A percentile compares a stretch with the other conserved stretches of the same genome.
Evolutionary conservation across 2,113 vertebrate genomes (phyloP).

Genomic region (Galeopterus variegatus): DNA sequence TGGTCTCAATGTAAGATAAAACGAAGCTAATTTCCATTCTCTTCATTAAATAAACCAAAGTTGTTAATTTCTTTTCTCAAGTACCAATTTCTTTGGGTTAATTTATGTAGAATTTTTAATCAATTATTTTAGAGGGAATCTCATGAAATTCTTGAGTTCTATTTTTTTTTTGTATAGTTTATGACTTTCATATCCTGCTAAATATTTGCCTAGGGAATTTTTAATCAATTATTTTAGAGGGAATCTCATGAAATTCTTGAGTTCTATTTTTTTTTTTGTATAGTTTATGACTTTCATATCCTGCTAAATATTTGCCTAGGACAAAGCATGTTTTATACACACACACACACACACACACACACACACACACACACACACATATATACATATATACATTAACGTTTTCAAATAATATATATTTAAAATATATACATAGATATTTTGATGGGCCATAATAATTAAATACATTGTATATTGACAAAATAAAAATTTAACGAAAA

Average conservation of each 20-base stretch:
- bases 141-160: background rate
- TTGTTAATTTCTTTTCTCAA: background rate
- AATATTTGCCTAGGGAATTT: conserved; percentile 5
- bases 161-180: background rate
- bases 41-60: background rate
- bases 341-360: too few species aligned
- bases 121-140: conserved; percentile 11
- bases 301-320: background rate
- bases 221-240: background rate
- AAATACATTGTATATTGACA: too few species aligned
- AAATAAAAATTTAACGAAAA: too few species aligned
- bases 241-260: background rate
- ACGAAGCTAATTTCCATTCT: conserved; percentile 24
- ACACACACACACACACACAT: too few species aligned
- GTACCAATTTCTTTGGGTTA: background rate
- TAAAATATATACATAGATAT: background rate
- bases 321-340: background rate
- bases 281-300: background rate
- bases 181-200: background rate
- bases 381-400: too few species aligned
- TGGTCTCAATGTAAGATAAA: background rate
- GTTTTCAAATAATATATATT: background rate
- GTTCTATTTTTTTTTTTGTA: background rate
- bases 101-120: background rate
- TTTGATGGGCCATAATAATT: too few species aligned